Evolutionary conservation across 2,888 invertebrate genomes (phyloP).

Genomic region (Drosophila mettleri): DNA sequence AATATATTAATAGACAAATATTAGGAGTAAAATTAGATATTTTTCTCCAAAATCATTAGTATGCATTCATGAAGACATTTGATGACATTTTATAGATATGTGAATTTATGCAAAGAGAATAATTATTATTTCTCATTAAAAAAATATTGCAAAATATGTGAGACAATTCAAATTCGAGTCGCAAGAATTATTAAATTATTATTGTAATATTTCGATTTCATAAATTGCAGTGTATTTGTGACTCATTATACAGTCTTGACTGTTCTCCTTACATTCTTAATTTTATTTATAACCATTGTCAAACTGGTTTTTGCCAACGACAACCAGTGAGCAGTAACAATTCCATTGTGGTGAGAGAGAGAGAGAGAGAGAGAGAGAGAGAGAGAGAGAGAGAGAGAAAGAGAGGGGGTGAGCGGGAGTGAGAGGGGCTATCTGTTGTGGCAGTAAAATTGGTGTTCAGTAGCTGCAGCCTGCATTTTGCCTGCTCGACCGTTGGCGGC

Average conservation of each 20-base stretch:
- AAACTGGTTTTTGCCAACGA: constrained; percentile 54
- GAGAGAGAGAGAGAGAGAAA: not conserved
- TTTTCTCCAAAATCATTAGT: too few relatives aligned
- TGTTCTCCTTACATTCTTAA: constrained; percentile 31
- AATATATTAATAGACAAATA: too few relatives aligned
- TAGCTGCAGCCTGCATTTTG: constrained; percentile 44
- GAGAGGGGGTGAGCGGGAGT: not conserved
- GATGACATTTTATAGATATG: too few relatives aligned
- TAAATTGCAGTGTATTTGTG: constrained; percentile 26
- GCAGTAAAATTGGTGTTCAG: constrained; percentile 13
- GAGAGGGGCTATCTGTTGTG: not conserved
- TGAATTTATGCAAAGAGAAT: too few relatives aligned
- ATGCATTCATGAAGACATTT: too few relatives aligned
- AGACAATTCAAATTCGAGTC: not conserved
- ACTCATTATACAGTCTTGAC: constrained; percentile 14
- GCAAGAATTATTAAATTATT: not conserved
- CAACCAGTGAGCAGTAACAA: constrained; percentile 26
- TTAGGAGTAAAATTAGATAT: too few relatives aligned
- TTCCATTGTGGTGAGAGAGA: constrained; percentile 11
- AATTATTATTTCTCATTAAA: not conserved
- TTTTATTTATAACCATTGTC: constrained; percentile 52
- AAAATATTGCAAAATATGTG: not conserved
- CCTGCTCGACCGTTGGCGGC: constrained; percentile 46
- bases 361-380: not conserved
- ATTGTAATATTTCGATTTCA: not conserved